Conservation (phyloP, 2,797 vertebrate genomes). For the Jordanella pulchra region DNA sequence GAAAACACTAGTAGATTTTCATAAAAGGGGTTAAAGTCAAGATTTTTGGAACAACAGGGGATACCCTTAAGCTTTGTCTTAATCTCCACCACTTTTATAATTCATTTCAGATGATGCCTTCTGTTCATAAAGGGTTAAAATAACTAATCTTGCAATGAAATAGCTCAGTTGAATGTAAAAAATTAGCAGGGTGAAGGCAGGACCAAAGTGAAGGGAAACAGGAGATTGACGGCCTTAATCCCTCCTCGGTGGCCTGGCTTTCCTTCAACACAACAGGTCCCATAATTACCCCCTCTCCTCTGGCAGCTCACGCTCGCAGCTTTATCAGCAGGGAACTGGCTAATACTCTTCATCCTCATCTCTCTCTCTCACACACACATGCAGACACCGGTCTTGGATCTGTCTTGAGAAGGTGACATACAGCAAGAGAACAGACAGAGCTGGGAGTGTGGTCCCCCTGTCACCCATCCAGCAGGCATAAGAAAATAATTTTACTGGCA, state of each 20-base stretch:
- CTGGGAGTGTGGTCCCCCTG: conserved; percentile 59
- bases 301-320: conserved; percentile 85
- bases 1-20: neutral
- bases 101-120: neutral
- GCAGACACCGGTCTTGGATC: conserved; percentile 56
- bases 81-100: neutral
- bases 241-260: conserved; percentile 90
- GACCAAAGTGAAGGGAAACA: conserved; percentile 21
- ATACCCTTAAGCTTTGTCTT: neutral
- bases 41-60: neutral
- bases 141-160: conserved; percentile 9
- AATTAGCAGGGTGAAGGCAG: conserved; percentile 19
- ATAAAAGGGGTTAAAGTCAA: neutral
- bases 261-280: conserved; percentile 90
- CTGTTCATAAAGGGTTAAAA: conserved; percentile 6
- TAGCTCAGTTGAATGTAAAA: conserved; percentile 20
- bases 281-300: conserved; percentile 92
- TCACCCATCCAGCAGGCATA: conserved; percentile 51
- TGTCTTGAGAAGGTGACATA: conserved; percentile 63
- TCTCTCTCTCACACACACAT: conserved; percentile 41
- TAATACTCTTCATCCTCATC: conserved; percentile 83
- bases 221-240: conserved; percentile 84
- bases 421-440: conserved; percentile 64
- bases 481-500: conserved; percentile 54
- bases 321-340: conserved; percentile 90